These are phyloP conservation scores for Suncus etruscus DNA, from an alignment of 2,113 vertebrate genomes.

Conservation along the genomic window DNA sequence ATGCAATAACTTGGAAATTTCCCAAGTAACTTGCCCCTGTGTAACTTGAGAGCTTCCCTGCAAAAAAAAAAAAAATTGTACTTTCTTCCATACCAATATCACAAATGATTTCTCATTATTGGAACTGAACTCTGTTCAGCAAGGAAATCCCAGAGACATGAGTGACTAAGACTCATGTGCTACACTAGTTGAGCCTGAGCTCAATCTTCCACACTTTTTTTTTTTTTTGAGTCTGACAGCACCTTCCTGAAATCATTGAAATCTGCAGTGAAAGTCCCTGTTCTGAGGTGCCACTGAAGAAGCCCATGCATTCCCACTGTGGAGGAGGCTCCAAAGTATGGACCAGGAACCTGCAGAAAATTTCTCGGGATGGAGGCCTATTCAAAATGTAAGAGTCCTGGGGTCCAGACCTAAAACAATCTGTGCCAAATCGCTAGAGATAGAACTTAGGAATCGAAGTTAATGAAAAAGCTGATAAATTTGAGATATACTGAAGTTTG, in stretches of 20 bases:
- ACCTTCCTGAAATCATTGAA: background rate
- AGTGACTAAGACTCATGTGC: background rate
- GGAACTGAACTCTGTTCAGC: background rate
- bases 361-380: background rate
- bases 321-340: background rate
- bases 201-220: too few species aligned
- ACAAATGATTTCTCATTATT: too few species aligned
- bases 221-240: background rate
- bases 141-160: background rate
- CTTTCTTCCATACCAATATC: too few species aligned
- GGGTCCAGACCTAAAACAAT: background rate
- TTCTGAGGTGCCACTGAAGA: background rate
- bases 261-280: background rate
- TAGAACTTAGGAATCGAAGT: background rate
- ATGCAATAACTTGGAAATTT: too few species aligned
- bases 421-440: background rate
- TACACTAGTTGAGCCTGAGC: background rate
- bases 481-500: too few species aligned
- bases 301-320: background rate
- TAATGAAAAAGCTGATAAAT: background rate
- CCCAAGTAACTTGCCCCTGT: too few species aligned
- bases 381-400: background rate
- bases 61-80: too few species aligned
- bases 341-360: background rate
- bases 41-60: too few species aligned